Conservation (phyloP, 1,140 invertebrate species). For the Chrysopa pallens region DNA sequence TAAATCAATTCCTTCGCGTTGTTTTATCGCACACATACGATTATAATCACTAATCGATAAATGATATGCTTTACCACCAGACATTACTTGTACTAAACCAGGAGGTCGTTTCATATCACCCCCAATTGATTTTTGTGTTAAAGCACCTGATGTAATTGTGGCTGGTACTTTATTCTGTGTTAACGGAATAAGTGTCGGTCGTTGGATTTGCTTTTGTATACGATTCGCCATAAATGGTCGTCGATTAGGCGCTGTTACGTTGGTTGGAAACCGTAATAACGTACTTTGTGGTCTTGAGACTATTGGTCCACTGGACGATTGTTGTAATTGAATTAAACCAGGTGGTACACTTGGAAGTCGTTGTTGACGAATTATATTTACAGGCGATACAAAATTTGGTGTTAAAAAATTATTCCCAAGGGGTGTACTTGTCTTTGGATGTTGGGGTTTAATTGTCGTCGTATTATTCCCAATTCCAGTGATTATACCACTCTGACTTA, state of each 20-base stretch:
- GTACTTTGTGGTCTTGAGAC: constrained; percentile 7
- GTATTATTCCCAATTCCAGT: constrained; percentile 11
- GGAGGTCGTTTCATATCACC: constrained; percentile 11
- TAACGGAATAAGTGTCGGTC: constrained; percentile 46
- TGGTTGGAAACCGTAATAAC: constrained; percentile 11
- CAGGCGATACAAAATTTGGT: constrained; percentile 1
- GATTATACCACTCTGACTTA: constrained; percentile 4
- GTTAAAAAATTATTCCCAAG: constrained; percentile 8
- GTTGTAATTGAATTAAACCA: constrained; percentile 18
- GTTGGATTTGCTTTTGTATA: constrained; percentile 31
- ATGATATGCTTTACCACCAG: constrained; percentile 42
- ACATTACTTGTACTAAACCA: constrained; percentile 34
- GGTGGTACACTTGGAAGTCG: constrained; percentile 11
- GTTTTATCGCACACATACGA: constrained; percentile 42
- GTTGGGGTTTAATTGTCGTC: constrained; percentile 7
- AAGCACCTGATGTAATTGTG: not conserved
- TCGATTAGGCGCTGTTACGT: not conserved
- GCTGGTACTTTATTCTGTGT: constrained; percentile 17
- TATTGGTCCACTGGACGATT: constrained; percentile 12
- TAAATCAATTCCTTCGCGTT: constrained; percentile 29
- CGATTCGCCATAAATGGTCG: constrained; percentile 26
- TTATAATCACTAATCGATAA: constrained; percentile 50
- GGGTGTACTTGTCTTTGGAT: not conserved
- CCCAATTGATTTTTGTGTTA: not conserved
- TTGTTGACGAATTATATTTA: constrained; percentile 9